phyloP scores from a whole-genome alignment of 1,140 invertebrate genomes.

The Grapholita molesta region DNA sequence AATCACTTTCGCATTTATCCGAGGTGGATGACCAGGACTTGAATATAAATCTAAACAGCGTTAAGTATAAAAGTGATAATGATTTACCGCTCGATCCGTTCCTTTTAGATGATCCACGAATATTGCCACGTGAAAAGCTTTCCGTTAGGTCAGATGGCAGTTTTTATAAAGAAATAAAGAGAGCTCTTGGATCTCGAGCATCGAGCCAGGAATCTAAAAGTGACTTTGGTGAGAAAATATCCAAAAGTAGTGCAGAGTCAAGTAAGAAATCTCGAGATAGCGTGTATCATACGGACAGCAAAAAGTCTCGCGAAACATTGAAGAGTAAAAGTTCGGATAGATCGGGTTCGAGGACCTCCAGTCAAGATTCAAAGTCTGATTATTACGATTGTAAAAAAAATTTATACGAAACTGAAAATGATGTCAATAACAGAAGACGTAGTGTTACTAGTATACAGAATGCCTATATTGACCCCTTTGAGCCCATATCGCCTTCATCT shows the following conservation, averaged over 20 bases:
- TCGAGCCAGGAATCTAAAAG: constrained; percentile 84
- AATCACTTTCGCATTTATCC: constrained; percentile 77
- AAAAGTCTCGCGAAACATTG: constrained; percentile 80
- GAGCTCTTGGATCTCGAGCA: constrained; percentile 79
- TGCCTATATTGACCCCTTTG: constrained; percentile 67
- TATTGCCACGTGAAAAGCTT: constrained; percentile 82
- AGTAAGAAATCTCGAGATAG: constrained; percentile 81
- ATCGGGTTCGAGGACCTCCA: constrained; percentile 79
- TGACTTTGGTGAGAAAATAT: constrained; percentile 82
- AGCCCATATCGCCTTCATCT: constrained; percentile 79
- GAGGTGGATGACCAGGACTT: constrained; percentile 59
- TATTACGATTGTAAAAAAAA: constrained; percentile 75
- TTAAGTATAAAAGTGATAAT: constrained; percentile 81
- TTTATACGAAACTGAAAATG: constrained; percentile 60
- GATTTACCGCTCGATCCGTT: constrained; percentile 82
- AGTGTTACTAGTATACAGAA: constrained; percentile 61
- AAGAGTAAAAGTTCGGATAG: constrained; percentile 80
- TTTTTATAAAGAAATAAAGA: constrained; percentile 83
- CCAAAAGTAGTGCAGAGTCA: constrained; percentile 80
- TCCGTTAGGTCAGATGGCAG: constrained; percentile 83
- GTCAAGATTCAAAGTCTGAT: constrained; percentile 82
- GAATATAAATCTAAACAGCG: constrained; percentile 51
- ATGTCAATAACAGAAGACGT: constrained; percentile 50
- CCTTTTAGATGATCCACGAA: constrained; percentile 82
- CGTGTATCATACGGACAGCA: constrained; percentile 81